Base-by-base conservation (phyloP, 2,888 invertebrate genomes). In the Epinotia ramella region DNA sequence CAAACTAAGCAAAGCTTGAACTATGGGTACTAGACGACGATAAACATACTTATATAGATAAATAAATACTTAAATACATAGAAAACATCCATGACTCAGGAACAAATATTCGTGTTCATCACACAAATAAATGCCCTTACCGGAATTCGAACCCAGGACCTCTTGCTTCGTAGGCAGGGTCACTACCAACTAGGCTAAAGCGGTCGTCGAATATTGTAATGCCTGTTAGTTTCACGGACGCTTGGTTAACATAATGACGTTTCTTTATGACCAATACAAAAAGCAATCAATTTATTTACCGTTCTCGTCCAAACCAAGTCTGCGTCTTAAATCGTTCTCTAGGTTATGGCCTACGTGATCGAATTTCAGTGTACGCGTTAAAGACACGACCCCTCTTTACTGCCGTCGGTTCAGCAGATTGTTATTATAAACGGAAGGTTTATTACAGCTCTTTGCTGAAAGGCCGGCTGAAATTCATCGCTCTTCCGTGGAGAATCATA, bases 271-370 rank as follows among this genome's bases (percentile, higher is more conserved):
- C 80, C 83, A 79, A 82, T 80, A 80, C 81, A 84, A 84, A 84
- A 85, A 78, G 82, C 83, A 84, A 84, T 84, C 84, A 84, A 86
- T 84, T 83, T 83, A 84, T 86, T 83, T 86, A 84, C 83, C 81
- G 84, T 81, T 81, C 80, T 79, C 79, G 77, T 76, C 76, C 71
- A 72, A 67, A 67, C 71, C 75, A 75, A 78, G 77, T 79, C 64
- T 76, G 56, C 70, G 81, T 79, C 79, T 80, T 80, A 81, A 83
- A 81, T 81, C 80, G 80, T 79, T 81, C 80, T 80, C 80, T 78
- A 83, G 80, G 83, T 86, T 85, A 85, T 79, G 82, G 84, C 77
- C 81, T 85, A 87, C 88, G 88, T 88, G 88, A 87, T 82, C 81
- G 80, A 86, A 84, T 84, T 84, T 79, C 80, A 79, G 79, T 81